Evolutionary conservation across 2,797 vertebrate species (phyloP).

Genomic region (Brachyalestes nurse): DNA sequence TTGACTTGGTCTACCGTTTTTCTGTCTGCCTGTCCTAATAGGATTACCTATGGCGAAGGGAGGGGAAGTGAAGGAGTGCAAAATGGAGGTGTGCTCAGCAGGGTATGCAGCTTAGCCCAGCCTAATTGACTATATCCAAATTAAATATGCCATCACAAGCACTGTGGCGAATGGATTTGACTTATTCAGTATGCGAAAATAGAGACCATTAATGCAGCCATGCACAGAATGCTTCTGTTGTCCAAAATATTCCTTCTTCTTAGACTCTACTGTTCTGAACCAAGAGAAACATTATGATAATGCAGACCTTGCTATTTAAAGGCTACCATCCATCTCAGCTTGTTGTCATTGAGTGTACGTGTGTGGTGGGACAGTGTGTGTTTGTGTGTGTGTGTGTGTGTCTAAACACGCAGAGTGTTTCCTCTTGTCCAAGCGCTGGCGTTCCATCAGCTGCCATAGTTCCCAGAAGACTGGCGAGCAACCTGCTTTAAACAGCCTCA

Average conservation of each 20-base stretch:
- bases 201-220: slow-evolving; percentile 98
- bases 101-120: slow-evolving; percentile 96
- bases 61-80: slow-evolving; percentile 91
- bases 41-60: slow-evolving; percentile 97
- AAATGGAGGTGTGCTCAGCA: slow-evolving; percentile 98
- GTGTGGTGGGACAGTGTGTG: slow-evolving; percentile 61
- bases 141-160: slow-evolving; percentile 99
- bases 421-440: slow-evolving; percentile 73
- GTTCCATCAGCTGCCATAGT: slow-evolving; percentile 80
- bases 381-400: slow-evolving; percentile 50
- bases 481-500: slow-evolving; percentile 82
- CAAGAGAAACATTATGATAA: slow-evolving; percentile 46
- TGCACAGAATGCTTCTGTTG: slow-evolving; percentile 81
- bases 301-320: slow-evolving; percentile 39
- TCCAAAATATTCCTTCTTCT: slow-evolving; percentile 48
- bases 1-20: slow-evolving; percentile 69
- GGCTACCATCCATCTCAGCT: slow-evolving; percentile 41
- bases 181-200: slow-evolving; percentile 99
- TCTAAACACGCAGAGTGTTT: slow-evolving; percentile 75
- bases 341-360: slow-evolving; percentile 48
- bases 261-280: slow-evolving; percentile 41
- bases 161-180: slow-evolving; percentile 99
- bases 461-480: slow-evolving; percentile 79
- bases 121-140: slow-evolving; percentile 99
- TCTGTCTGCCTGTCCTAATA: slow-evolving; percentile 91